Evolutionary conservation across 2,888 invertebrate species (phyloP), one percentile per base, ranked within the genome.

Genomic region (Gryllus longicercus): DNA sequence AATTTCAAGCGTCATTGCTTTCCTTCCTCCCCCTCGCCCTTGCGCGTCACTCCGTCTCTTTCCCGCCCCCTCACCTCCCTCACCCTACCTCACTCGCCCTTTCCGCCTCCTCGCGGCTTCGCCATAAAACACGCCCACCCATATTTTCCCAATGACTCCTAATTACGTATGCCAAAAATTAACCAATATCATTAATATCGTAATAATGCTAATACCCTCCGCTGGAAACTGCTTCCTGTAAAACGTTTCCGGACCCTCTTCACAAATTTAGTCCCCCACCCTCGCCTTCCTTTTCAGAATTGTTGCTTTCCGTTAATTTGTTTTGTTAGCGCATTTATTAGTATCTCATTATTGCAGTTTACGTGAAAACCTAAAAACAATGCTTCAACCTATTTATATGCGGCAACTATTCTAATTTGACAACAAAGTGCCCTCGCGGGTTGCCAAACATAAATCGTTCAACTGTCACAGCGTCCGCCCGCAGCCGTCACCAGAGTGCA

Each of bases 161-260:
- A 78, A 79, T 80, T 79, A 78, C 80, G 63, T 79, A 80, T 78
- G 79, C 79, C 79, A 78, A 77, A 63, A 80, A 75, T 79, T 76
- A 77, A 79, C 79, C 79, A 51, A 80, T 74, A 79, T 74, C 74
- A 74, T 75, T 21, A 63, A 63, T 18, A 63, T 63, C 63, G 63
- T 63, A 79, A 79, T 79, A 75, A 79, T 75, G 75, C 50, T 75
- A 79, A 79, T 75, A 79, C 74, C 50, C 50, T 79, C 49, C 76
- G 77, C 51, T 79, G 63, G 79, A 79, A 63, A 63, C 63, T 63
- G 63, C 63, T 63, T 63, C 63, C 63, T 63, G 63, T 63, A 63
- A 63, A 63, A 63, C 63, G 63, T 63, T 63, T 63, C 63, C 63
- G 63, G 63, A 63, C 63, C n/a, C 63, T 63, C 63, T 63, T 63